A percentile compares a stretch with the other conserved stretches of the same genome.
phyloP scores from a whole-genome alignment of 1,140 invertebrate genomes.

The Oscheius sp. region DNA sequence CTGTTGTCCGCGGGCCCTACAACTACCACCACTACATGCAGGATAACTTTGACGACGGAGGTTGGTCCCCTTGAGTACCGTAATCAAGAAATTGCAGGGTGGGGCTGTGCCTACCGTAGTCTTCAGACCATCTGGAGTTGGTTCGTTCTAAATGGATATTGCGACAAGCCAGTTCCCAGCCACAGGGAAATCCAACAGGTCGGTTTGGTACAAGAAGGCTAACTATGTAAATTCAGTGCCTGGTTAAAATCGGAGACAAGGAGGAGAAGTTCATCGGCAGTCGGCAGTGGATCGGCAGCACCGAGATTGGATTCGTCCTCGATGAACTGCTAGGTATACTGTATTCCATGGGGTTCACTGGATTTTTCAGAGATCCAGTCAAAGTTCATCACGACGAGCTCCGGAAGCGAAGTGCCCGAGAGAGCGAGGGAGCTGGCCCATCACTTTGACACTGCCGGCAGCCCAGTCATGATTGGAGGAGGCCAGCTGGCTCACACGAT shows the following conservation, averaged over 20 bases:
- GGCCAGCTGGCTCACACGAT: constrained; percentile 96
- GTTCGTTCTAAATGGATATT: constrained; percentile 90
- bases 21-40: constrained; percentile 96
- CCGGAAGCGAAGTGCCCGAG: constrained; percentile 77
- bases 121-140: constrained; percentile 94
- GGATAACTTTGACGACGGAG: constrained; percentile 87
- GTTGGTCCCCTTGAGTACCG: background rate
- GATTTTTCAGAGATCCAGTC: constrained; percentile 65
- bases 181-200: constrained; percentile 86
- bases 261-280: constrained; percentile 80
- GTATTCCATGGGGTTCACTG: background rate
- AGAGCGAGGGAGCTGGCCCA: constrained; percentile 77
- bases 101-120: constrained; percentile 98
- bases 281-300: constrained; percentile 94
- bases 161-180: constrained; percentile 75
- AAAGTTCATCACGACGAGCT: constrained; percentile 79
- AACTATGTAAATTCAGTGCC: constrained; percentile 64
- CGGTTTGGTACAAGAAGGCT: background rate
- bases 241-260: constrained; percentile 93
- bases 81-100: constrained; percentile 64
- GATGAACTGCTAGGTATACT: constrained; percentile 70
- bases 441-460: constrained; percentile 89
- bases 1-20: constrained; percentile 80
- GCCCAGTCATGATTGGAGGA: constrained; percentile 97
- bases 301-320: constrained; percentile 88